Evolutionary conservation across 2,113 vertebrate species (phyloP), one percentile per base, ranked within the genome.

Genomic region (Scomber colias): DNA sequence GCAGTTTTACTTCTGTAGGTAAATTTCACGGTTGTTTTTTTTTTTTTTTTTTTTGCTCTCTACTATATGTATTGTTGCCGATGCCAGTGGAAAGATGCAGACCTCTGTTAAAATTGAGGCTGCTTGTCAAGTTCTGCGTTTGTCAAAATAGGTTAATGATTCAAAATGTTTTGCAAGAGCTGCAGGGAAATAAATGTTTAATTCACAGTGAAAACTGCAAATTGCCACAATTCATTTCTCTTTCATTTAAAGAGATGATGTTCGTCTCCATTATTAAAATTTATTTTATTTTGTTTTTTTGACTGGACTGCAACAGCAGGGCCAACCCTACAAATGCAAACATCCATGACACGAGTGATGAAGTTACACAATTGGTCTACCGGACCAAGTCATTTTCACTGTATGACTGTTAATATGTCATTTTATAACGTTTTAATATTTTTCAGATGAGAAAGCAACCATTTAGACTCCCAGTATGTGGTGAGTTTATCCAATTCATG

Each of bases 141-240:
- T 71, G 21, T 9, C 51, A 17, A 62, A 61, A 81, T 53, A 50
- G 21, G 48, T 65, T 73, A 74, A 55, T 50, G n/a, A 83, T 64
- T 51, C 51, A 79, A 54, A 56, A 24, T 11, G 11, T 50, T 67
- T 48, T 44, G 24, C 21, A 17, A 30, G 10, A 51, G 6, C 48
- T 46, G 19, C 51, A n/a, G 56, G 17, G 2, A 60, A 27, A 60
- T 77, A 0, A 3, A 71, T 16, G 15, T 56, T 69, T 60, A 4
- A 64, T 40, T 61, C 24, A 21, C 35, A 53, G 16, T 30, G 46
- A 69, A 51, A 15, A 40, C 35, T 16, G 3, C 54, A 50, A 61
- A 50, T 14, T 50, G 24, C 27, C 4, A 50, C 7, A 35, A 40
- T 40, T 40, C 0, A 55, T 60, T 17, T 49, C 13, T 2, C 6